phyloP scores from a whole-genome alignment of 2,797 vertebrate genomes.

The Etheostoma perlongum region DNA sequence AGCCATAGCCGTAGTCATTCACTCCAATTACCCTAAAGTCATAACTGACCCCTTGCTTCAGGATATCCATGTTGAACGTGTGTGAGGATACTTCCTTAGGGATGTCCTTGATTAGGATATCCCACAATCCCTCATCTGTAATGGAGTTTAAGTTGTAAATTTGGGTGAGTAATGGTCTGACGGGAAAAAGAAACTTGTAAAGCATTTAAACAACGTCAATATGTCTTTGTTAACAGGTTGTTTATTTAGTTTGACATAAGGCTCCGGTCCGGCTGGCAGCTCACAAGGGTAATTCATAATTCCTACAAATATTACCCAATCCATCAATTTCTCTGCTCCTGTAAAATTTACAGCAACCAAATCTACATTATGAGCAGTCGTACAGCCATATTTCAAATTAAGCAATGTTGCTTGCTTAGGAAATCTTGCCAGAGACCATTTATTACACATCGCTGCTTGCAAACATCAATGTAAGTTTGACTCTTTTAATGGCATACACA shows the following conservation, averaged over 20 bases:
- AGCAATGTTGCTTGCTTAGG: conserved; percentile 46
- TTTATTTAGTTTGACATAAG: conserved; percentile 63
- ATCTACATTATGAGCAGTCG: conserved; percentile 66
- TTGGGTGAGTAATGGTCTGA: conserved; percentile 4
- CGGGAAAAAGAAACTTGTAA: background rate
- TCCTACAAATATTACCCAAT: conserved; percentile 70
- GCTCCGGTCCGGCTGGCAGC: conserved; percentile 42
- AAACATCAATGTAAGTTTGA: conserved; percentile 63
- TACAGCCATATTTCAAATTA: conserved; percentile 60
- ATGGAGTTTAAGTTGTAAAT: conserved; percentile 20
- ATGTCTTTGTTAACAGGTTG: conserved; percentile 53
- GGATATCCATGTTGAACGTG: conserved; percentile 96
- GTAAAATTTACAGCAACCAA: conserved; percentile 66
- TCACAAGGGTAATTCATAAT: conserved; percentile 67
- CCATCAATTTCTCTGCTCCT: conserved; percentile 71
- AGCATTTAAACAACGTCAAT: conserved; percentile 46
- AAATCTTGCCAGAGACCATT: conserved; percentile 62
- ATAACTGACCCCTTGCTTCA: conserved; percentile 96
- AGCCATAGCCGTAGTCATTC: conserved; percentile 96
- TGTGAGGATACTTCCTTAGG: conserved; percentile 97
- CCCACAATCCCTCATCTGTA: conserved; percentile 97
- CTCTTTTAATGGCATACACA: conserved; percentile 51
- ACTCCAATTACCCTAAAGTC: conserved; percentile 97
- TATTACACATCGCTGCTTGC: conserved; percentile 63
- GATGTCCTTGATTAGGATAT: conserved; percentile 98